Conservation (phyloP, 2,888 invertebrate genomes). For the Drosophila paucipuncta region DNA sequence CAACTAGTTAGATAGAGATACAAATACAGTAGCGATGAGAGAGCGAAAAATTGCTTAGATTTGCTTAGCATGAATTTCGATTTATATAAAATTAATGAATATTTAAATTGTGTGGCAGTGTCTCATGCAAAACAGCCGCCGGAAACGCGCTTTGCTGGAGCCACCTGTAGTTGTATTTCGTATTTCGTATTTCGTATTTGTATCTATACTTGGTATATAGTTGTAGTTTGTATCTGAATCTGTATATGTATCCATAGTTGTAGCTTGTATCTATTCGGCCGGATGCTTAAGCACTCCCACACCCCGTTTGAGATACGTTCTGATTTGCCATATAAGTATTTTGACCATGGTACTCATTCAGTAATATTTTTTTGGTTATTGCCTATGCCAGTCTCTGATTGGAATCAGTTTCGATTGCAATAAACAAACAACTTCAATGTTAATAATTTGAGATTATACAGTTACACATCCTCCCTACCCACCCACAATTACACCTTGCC, state of each 20-base stretch:
- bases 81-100: constrained; percentile 77
- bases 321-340: constrained; percentile 37
- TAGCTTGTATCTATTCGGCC: constrained; percentile 33
- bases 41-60: constrained; percentile 39
- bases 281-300: constrained; percentile 61
- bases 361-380: neutral
- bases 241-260: constrained; percentile 1
- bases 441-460: constrained; percentile 73
- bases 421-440: constrained; percentile 70
- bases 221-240: constrained; percentile 5
- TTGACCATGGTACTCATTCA: constrained; percentile 47
- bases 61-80: constrained; percentile 64
- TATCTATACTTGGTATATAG: neutral
- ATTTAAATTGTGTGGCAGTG: constrained; percentile 69
- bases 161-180: constrained; percentile 54
- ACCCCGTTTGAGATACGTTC: constrained; percentile 23
- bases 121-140: constrained; percentile 68
- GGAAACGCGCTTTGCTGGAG: constrained; percentile 77
- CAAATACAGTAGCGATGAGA: constrained; percentile 55
- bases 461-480: constrained; percentile 13
- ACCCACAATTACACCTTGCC: constrained; percentile 5
- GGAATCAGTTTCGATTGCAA: constrained; percentile 59
- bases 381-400: constrained; percentile 13
- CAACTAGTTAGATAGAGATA: constrained; percentile 20
- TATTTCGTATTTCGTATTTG: constrained; percentile 13